phyloP scores from a whole-genome alignment of 1,140 invertebrate genomes.

The Sitobion miscanthi region DNA sequence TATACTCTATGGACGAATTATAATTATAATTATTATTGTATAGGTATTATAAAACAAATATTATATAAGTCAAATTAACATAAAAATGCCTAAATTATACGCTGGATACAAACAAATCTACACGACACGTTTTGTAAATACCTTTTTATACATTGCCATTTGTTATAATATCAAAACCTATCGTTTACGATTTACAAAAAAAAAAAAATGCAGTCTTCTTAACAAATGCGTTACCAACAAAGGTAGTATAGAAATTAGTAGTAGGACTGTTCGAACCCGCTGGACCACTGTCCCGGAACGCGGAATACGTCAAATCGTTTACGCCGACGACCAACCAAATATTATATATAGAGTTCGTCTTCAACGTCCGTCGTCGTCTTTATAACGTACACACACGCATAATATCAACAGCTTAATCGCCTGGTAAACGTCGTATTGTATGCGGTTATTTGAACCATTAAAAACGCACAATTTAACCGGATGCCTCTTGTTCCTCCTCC shows the following conservation, averaged over 20 bases:
- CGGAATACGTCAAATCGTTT: background rate
- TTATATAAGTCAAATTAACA: background rate
- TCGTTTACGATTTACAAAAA: background rate
- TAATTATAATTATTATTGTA: background rate
- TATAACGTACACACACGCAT: background rate
- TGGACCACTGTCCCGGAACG: too few species aligned
- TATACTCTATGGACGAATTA: background rate
- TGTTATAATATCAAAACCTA: background rate
- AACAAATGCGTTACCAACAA: background rate
- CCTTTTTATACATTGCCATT: background rate
- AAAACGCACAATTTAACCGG: conserved; percentile 17
- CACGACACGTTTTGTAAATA: background rate
- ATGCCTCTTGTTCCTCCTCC: background rate
- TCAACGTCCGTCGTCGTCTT: background rate
- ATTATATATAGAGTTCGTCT: background rate
- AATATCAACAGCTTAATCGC: background rate
- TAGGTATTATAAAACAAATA: background rate
- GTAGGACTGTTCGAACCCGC: background rate
- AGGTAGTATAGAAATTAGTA: background rate
- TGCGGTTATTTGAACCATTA: conserved; percentile 12
- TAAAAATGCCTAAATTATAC: background rate
- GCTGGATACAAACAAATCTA: background rate
- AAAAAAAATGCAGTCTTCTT: background rate
- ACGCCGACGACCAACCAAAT: background rate
- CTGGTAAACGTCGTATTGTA: background rate